phyloP scores from a whole-genome alignment of 1,140 invertebrate genomes.

The Saccostrea echinata region DNA sequence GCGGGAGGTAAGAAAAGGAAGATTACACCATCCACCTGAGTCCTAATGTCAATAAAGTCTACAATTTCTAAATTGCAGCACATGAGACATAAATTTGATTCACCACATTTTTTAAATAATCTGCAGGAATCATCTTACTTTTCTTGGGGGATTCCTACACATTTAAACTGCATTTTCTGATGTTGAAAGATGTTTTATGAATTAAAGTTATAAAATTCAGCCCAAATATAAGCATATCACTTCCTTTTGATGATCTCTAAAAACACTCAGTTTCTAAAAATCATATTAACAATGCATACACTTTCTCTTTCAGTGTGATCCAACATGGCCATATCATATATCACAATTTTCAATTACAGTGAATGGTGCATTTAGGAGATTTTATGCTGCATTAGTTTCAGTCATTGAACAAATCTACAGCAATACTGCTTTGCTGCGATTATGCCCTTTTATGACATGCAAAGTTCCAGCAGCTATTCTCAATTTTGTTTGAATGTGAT shows the following conservation, averaged over 20 bases:
- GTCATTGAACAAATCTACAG: neutral
- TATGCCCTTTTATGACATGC: too few species aligned
- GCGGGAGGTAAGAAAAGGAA: too few species aligned
- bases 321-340: neutral
- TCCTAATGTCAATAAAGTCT: too few species aligned
- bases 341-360: neutral
- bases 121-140: neutral
- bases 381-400: neutral
- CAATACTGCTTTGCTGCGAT: neutral
- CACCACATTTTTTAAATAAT: neutral
- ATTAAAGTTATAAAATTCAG: too few species aligned
- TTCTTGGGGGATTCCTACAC: neutral
- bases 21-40: too few species aligned
- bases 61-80: constrained; percentile 1
- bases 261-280: too few species aligned
- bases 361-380: neutral
- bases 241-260: too few species aligned
- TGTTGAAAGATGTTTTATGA: neutral
- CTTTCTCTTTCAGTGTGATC: too few species aligned
- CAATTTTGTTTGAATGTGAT: too few species aligned
- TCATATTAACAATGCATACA: too few species aligned
- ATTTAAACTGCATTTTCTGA: neutral
- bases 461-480: too few species aligned
- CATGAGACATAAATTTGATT: neutral
- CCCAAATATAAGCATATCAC: too few species aligned